Base-by-base conservation (phyloP, 2,797 vertebrate genomes). In the Lates japonicus region DNA sequence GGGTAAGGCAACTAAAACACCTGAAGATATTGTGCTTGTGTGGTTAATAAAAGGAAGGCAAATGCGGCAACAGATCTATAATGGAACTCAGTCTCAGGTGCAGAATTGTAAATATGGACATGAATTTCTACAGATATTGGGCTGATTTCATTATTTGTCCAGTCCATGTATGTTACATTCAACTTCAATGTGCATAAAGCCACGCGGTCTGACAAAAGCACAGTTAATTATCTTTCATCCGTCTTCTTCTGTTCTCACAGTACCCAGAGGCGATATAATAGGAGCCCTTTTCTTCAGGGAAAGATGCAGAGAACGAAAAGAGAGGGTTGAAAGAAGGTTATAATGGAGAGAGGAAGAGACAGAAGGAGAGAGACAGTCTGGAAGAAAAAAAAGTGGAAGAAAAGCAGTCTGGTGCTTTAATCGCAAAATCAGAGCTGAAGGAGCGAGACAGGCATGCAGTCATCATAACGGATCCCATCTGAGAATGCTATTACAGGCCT, bases 401-500 rank as follows among this genome's bases (percentile, higher is more conserved):
- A 84, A 88, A 73, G 87, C 83, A 80, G 88, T 89, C 90, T 88
- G 90, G 71, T 77, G 76, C 78, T 89, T 85, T 92, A 91, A 94
- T 94, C 87, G 84, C 81, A 87, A 90, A 90, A 92, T 92, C 93
- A 90, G 88, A 92, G 82, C 78, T 91, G 90, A 81, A 90, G 83
- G 70, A 92, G 85, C 71, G 29, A 80, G 81, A 87, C 83, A 83
- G 86, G 83, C 91, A 86, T 87, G 91, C 84, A 92, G 92, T 88
- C 90, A 76, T 90, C 85, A 81, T 83, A 86, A 89, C 86, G 70
- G 89, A 91, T 91, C 86, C 90, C 92, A 90, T 94, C 90, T 94
- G 92, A 94, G 93, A 94, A 94, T 91, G 89, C 90, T 82, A 93
- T 93, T 92, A 93, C 73, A 88, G 90, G 90, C 84, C 78, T 75